Percentiles rank a stretch among this genome's conserved stretches.
Evolutionary conservation across 2,797 vertebrate genomes (phyloP).

Genomic region (Coreius guichenoti): DNA sequence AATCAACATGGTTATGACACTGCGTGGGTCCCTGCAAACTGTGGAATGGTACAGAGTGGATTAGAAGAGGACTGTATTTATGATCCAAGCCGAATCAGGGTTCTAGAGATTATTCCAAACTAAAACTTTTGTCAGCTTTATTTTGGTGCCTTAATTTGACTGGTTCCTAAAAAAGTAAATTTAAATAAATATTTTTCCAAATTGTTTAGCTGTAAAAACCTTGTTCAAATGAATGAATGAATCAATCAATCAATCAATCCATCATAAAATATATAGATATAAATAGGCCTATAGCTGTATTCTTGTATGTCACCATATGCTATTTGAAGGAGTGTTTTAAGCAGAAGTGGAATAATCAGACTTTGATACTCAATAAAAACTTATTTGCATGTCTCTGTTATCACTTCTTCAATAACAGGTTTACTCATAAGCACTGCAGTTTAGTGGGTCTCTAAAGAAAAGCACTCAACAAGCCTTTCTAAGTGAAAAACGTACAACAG

Average conservation of each 20-base stretch:
- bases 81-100: constrained; percentile 63
- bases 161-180: background rate
- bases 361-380: background rate
- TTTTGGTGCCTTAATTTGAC: background rate
- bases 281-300: background rate
- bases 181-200: background rate
- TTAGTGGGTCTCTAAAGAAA: background rate
- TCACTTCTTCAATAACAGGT: background rate
- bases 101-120: constrained; percentile 1
- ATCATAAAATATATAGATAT: background rate
- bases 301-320: background rate
- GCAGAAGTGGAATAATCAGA: background rate
- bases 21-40: constrained; percentile 59
- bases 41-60: constrained; percentile 69
- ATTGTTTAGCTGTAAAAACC: background rate
- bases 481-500: background rate
- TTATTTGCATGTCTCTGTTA: background rate
- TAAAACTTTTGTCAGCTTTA: background rate
- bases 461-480: background rate
- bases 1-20: constrained; percentile 56
- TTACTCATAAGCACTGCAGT: background rate
- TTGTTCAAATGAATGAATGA: background rate
- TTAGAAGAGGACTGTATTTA: constrained; percentile 75
- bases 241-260: background rate
- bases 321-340: background rate